Conservation (phyloP, 2,888 invertebrate species). For the Limnephilus lunatus region DNA sequence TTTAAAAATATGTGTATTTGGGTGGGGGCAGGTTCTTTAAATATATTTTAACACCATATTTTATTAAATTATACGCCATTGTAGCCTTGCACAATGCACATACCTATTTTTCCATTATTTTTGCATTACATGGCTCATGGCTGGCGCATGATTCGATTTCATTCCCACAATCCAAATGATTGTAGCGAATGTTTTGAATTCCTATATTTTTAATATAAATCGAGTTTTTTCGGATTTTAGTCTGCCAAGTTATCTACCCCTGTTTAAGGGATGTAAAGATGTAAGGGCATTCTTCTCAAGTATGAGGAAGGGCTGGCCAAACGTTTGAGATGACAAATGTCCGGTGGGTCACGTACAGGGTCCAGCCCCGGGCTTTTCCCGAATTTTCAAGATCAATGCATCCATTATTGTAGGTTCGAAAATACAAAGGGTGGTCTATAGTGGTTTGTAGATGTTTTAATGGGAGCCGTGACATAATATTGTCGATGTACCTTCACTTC, state of each 20-base stretch:
- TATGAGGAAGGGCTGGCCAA: slow-evolving; percentile 48
- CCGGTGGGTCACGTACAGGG: slow-evolving; percentile 54
- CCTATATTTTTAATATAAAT: too few species aligned
- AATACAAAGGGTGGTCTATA: slow-evolving; percentile 16
- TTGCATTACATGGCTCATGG: too few species aligned
- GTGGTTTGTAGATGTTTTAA: slow-evolving; percentile 3
- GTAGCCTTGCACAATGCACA: too few species aligned
- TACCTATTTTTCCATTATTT: too few species aligned
- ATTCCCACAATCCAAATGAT: too few species aligned
- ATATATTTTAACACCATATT: too few species aligned
- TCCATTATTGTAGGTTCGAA: slow-evolving; percentile 38
- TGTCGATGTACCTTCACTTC: neutral
- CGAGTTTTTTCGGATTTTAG: neutral
- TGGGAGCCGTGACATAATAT: neutral
- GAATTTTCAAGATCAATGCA: slow-evolving; percentile 55
- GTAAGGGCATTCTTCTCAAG: slow-evolving; percentile 17
- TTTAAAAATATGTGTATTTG: too few species aligned
- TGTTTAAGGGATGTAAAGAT: neutral
- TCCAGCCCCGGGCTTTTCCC: slow-evolving; percentile 31
- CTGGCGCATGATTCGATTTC: too few species aligned
- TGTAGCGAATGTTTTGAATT: too few species aligned
- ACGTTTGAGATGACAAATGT: slow-evolving; percentile 53
- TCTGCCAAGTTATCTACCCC: neutral
- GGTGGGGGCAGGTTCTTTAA: too few species aligned
- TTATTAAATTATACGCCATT: too few species aligned